Base-by-base conservation (phyloP, 2,888 invertebrate species). In the Myathropa florea region DNA sequence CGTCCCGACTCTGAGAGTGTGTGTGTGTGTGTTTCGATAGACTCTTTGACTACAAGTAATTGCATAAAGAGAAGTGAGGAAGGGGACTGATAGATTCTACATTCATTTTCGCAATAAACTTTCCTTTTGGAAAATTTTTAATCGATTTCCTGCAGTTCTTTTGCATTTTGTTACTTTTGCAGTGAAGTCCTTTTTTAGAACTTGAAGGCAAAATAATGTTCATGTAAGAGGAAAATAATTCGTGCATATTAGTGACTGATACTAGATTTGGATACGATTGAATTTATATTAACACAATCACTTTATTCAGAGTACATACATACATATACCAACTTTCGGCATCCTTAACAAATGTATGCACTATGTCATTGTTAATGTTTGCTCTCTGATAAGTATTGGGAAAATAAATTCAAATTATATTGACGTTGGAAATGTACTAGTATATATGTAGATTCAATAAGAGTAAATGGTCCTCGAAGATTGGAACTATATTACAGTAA, bases 161-260 rank as follows among this genome's bases (percentile, higher is more conserved):
- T 10, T 46, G 18, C 39, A 14, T 73, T 68, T 63, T 55, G 30
- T 21, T 82, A 61, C 36, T 33, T 68, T 53, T 61, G 53, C 12
- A 12, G 30, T 23, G 24, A 39, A 46, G 64, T 78, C 60, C 72
- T 72, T 72, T 72, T 79, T 79, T 79, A 68, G 70, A 78, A 78
- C 24, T 26, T 57, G n/a, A 24, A 26, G 28, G 68, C 46, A 30
- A 63, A 68, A 12, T 67, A 79, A 73, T 83, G 79, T 79, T 83
- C 79, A 79, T 83, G 79, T 83, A 75, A 79, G 68, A 72, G 76
- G 28, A 64, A 73, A 77, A 77, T 73, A 78, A 81, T 82, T 85
- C 85, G 85, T 85, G 70, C 85, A 72, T 73, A 82, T 81, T 85
- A 81, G 85, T 78, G 85, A 82, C 85, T 85, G 85, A 70, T 77